Conservation (phyloP, 2,888 invertebrate genomes). For the Lithophane ornitopus region DNA sequence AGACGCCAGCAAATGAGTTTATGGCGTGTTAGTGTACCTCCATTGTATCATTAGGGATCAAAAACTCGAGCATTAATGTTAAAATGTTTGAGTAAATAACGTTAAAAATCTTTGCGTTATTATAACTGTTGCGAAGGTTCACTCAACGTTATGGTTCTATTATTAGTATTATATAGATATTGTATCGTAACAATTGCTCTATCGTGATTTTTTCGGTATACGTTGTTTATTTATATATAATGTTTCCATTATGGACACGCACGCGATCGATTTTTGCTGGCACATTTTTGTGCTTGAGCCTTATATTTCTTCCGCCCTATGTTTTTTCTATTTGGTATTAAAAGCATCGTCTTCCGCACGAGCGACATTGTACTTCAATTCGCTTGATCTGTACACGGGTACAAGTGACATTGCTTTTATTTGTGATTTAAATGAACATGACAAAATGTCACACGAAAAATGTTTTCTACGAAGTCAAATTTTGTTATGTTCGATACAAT, state of each 20-base stretch:
- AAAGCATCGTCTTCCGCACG: neutral
- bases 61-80: constrained; percentile 71
- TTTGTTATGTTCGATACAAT: neutral
- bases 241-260: constrained; percentile 12
- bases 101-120: constrained; percentile 63
- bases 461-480: neutral
- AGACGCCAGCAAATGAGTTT: constrained; percentile 84
- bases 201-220: constrained; percentile 13
- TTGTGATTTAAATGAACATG: neutral
- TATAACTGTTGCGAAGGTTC: constrained; percentile 60
- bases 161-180: constrained; percentile 42
- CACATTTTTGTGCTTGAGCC: constrained; percentile 1
- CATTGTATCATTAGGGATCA: constrained; percentile 79
- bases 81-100: constrained; percentile 70
- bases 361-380: neutral
- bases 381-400: neutral
- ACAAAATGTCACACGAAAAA: too few relatives aligned
- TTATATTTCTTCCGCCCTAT: too few relatives aligned
- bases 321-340: neutral
- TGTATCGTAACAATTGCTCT: constrained; percentile 26
- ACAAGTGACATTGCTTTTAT: neutral
- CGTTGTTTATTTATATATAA: constrained; percentile 10
- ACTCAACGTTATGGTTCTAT: constrained; percentile 38
- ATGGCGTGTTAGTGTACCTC: constrained; percentile 84
- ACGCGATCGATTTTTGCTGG: constrained; percentile 1